phyloP scores from a whole-genome alignment of 92 coral and sea anemone species.

The Ricordea florida region DNA sequence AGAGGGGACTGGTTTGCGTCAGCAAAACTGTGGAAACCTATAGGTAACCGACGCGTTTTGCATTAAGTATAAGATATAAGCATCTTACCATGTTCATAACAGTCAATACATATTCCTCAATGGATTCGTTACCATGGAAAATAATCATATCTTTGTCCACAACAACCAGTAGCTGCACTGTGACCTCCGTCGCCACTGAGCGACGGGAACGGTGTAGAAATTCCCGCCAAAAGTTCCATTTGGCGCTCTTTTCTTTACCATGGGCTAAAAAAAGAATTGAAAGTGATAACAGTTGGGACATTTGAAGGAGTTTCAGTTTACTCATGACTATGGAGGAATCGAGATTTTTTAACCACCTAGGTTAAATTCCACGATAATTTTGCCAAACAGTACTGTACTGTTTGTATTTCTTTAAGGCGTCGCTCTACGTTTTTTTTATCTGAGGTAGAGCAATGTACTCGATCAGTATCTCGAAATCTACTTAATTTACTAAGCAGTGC shows the following conservation, averaged over 20 bases:
- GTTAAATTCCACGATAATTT: no score
- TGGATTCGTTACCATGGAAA: slow-evolving; percentile 88
- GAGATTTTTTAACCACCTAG: no score
- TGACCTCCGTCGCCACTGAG: slow-evolving; percentile 52
- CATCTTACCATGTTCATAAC: slow-evolving; percentile 88
- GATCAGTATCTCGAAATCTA: no score
- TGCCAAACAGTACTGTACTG: no score
- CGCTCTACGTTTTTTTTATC: no score
- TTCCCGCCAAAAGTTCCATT: background rate
- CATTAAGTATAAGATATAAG: background rate
- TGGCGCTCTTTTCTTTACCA: background rate
- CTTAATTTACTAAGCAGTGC: no score
- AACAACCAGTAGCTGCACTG: slow-evolving; percentile 84
- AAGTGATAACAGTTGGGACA: background rate
- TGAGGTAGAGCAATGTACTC: no score
- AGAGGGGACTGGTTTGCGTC: background rate
- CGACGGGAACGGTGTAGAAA: slow-evolving; percentile 36
- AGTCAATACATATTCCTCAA: slow-evolving; percentile 86
- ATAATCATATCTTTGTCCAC: slow-evolving; percentile 86
- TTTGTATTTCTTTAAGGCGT: no score
- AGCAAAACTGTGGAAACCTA: no score
- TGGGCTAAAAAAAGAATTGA: background rate
- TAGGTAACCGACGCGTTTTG: no score
- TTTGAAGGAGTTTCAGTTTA: background rate
- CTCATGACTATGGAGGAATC: no score